These are phyloP conservation scores for Noctuana brunneofusca DNA, from an alignment of 2,888 invertebrate species.

Conservation along the genomic window DNA sequence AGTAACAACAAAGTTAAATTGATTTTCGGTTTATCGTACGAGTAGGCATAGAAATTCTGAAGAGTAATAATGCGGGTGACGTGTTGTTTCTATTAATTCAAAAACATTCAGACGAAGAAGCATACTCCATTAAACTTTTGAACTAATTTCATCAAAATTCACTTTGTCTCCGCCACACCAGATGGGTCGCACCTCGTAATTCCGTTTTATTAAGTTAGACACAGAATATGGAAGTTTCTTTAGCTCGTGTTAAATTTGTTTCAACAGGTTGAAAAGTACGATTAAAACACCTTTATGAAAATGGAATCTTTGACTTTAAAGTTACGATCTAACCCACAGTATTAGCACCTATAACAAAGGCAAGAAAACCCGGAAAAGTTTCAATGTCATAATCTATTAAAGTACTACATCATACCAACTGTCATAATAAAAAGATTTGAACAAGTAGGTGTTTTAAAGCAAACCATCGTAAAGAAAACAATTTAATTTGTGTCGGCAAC, in stretches of 20 bases:
- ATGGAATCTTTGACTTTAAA: background rate
- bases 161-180: slow-evolving; percentile 72
- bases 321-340: too few relatives aligned
- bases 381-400: too few relatives aligned
- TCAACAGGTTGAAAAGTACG: slow-evolving; percentile 23
- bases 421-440: background rate
- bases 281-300: slow-evolving; percentile 5
- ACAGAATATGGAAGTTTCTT: slow-evolving; percentile 70
- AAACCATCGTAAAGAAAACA: slow-evolving; percentile 56
- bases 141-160: slow-evolving; percentile 78
- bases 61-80: slow-evolving; percentile 38
- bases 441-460: slow-evolving; percentile 50
- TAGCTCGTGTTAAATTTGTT: slow-evolving; percentile 40
- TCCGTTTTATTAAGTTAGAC: slow-evolving; percentile 75
- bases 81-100: slow-evolving; percentile 31
- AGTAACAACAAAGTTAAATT: slow-evolving; percentile 11
- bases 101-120: slow-evolving; percentile 48
- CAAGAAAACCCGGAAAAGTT: too few relatives aligned
- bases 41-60: slow-evolving; percentile 6
- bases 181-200: slow-evolving; percentile 74
- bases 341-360: too few relatives aligned
- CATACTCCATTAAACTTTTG: slow-evolving; percentile 73
- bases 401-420: too few relatives aligned
- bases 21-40: slow-evolving; percentile 4
- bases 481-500: slow-evolving; percentile 52